Percentiles rank a stretch among this genome's conserved stretches.
Conservation (phyloP, 30 jellyfish, hydroid and myxozoan genomes). For the Aurelia sp. region DNA sequence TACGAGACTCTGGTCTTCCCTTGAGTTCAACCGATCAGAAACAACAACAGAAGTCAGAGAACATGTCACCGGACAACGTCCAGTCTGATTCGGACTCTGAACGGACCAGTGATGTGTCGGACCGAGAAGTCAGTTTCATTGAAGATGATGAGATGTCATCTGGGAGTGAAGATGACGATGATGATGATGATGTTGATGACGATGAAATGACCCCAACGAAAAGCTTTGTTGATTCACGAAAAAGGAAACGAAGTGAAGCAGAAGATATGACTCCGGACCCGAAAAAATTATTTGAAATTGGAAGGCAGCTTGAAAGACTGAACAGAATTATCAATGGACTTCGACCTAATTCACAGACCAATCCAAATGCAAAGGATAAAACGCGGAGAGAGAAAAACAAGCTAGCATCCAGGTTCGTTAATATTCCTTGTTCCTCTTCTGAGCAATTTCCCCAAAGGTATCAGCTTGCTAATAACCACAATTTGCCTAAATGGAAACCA, state of each 20-base stretch:
- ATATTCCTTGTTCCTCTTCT: no score
- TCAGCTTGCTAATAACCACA: no score
- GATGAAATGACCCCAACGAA: conserved; percentile 62
- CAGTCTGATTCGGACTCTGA: conserved; percentile 32
- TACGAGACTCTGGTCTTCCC: neutral
- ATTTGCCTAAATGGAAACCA: neutral
- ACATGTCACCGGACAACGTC: conserved; percentile 22
- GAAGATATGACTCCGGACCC: conserved; percentile 94
- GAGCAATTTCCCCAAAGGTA: no score
- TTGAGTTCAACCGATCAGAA: neutral
- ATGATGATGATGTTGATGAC: conserved; percentile 70
- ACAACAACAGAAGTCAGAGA: neutral
- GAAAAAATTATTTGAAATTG: conserved; percentile 67
- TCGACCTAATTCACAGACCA: conserved; percentile 67
- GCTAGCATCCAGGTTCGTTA: conserved; percentile 88
- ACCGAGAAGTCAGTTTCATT: conserved; percentile 49
- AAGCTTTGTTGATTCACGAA: conserved; percentile 17
- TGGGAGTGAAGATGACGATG: conserved; percentile 57
- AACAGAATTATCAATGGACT: conserved; percentile 73
- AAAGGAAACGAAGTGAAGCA: conserved; percentile 84
- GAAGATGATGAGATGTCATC: conserved; percentile 59
- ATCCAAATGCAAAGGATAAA: conserved; percentile 59
- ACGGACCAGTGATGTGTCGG: conserved; percentile 26
- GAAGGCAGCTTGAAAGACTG: conserved; percentile 80
- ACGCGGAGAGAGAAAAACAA: conserved; percentile 87